Base-by-base conservation (phyloP, 2,113 vertebrate genomes). In the Campylomormyrus tamandua region DNA sequence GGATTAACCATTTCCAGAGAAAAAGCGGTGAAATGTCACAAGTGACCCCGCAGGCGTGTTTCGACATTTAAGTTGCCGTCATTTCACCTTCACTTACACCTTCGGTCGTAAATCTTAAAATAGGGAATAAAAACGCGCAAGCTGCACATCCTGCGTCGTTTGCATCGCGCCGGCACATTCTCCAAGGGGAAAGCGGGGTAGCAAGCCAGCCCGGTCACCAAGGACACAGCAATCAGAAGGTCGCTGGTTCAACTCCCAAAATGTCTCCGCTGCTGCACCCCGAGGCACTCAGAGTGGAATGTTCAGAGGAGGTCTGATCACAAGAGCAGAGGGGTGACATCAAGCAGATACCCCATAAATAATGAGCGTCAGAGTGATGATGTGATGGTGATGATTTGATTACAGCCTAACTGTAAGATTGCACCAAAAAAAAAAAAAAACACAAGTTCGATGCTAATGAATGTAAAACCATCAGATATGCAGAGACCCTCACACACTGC, bases 41-140 rank as follows among this genome's bases (percentile, higher is more conserved):
- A 86, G 45, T 86, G 24, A 48, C 45, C 48, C 42, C 45, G 45
- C 83, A 86, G 83, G 83, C 45, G 11, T 86, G 0, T 49, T 50
- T 50, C 45, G 48, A 50, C 83, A 49, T 86, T 50, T 86, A 50
- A 86, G 48, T 49, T 31, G 13, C 24, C n/a, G 45, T 15, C 74
- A 39, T 80, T 80, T 80, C 74, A 80, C 74, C 74, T 86, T 86
- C 83, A 49, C 83, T 86, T 86, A 49, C 24, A 49, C 83, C 48
- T 86, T 86, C 24, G 7, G 24, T 27, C 1, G 9, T 86, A 27
- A 86, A 49, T 86, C 83, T 49, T 86, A 86, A 50, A 86, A 86
- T 50, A n/a, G 83, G 24, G 10, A 17, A 50, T 13, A 27, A 17
- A 86, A 15, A 15, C n/a, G n/a, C 24, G 11, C 45, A 50, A 6